Percentiles rank a stretch among this genome's conserved stretches.
Evolutionary conservation across 2,113 vertebrate genomes (phyloP).

Genomic region (Danionella cerebrum): DNA sequence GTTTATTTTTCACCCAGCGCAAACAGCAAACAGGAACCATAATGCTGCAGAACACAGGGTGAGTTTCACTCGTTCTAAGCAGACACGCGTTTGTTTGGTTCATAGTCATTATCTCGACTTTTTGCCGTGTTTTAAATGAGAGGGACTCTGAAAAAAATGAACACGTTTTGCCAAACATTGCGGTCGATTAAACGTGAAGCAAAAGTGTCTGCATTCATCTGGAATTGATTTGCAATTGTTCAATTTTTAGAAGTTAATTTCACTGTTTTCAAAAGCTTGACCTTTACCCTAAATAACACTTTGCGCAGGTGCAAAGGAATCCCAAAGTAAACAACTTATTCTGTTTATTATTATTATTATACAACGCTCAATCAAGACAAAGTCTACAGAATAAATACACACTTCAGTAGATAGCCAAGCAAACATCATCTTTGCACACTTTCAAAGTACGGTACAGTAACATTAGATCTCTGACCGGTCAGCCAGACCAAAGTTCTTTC

Average conservation of each 20-base stretch:
- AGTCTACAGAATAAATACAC: too few species aligned
- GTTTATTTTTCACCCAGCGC: neutral
- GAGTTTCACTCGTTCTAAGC: conserved; percentile 18
- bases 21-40: neutral
- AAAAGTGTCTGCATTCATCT: neutral
- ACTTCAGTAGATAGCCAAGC: too few species aligned
- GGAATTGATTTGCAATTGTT: neutral
- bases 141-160: too few species aligned
- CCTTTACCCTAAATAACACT: neutral
- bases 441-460: too few species aligned
- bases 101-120: too few species aligned
- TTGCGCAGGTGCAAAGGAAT: neutral
- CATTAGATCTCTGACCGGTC: too few species aligned
- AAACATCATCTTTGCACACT: too few species aligned
- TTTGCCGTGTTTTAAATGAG: too few species aligned
- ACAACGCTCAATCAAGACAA: neutral
- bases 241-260: neutral
- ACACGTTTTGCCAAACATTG: neutral
- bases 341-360: neutral
- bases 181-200: neutral
- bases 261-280: neutral
- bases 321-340: neutral
- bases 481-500: too few species aligned
- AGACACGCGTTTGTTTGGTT: too few species aligned
- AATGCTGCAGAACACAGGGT: conserved; percentile 51